Base-by-base conservation (phyloP, 2,888 invertebrate genomes). In the Choristoneura rosaceana region DNA sequence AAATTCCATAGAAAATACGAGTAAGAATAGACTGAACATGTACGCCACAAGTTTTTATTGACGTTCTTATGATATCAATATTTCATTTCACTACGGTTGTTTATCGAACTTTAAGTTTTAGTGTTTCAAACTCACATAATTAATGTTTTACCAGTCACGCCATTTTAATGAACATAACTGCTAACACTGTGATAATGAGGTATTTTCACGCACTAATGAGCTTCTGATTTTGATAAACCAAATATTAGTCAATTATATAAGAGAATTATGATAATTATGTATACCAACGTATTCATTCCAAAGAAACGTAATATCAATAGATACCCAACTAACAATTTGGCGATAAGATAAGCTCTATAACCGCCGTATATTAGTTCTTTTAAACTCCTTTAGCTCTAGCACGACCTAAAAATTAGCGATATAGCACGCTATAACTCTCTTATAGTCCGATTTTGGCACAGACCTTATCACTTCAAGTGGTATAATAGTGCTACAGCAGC, bases 121-220 rank as follows among this genome's bases (percentile, higher is more conserved):
- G 63, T 73, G 65, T 70, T 69, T 65, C 47, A 60, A 70, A 65
- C 45, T 66, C 73, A 73, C 70, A 50, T 65, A 65, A 61, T 45
- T 47, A 70, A 70, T 61, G 61, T 70, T 73, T 47, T 75, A 59
- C 69, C 73, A 76, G 76, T 76, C 81, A 80, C 76, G 79, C 82
- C 84, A 80, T 84, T 84, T 83, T 43, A 17, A 63, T 34, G 58
- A 71, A 50, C 59, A 80, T 83, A 79, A 76, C 80, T 81, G 80
- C 83, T 78, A 77, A 81, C 84, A 84, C 85, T 87, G 88, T 88
- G 87, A 88, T 88, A 86, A 79, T 77, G 74, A 80, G 83, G 78
- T 83, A 83, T 80, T 81, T 80, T 86, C 88, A 90, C 88, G 85
- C 86, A 82, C 73, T 77, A 80, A 74, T 76, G 85, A 87, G 86